phyloP scores from a whole-genome alignment of 2,888 invertebrate species.

The Zaprionus bogoriensis region DNA sequence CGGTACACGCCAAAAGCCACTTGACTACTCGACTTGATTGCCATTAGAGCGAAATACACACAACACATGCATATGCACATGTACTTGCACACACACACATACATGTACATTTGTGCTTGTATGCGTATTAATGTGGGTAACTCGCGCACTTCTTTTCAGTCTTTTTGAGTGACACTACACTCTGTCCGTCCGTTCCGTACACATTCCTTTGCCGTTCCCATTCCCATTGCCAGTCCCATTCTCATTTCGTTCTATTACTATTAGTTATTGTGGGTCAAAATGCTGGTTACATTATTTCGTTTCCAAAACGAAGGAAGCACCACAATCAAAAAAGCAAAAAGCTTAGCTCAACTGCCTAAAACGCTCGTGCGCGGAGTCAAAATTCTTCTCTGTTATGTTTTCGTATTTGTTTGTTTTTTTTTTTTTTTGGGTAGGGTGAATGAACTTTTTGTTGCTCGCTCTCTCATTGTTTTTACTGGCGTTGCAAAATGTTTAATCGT shows the following conservation, averaged over 20 bases:
- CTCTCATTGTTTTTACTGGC: constrained; percentile 15
- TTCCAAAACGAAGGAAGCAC: constrained; percentile 28
- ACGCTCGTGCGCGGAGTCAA: not conserved
- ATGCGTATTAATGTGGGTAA: constrained; percentile 22
- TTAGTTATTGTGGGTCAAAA: constrained; percentile 71
- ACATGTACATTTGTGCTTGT: constrained; percentile 7
- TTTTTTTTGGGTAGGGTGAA: constrained; percentile 63
- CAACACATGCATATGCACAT: constrained; percentile 8
- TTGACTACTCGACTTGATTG: constrained; percentile 78
- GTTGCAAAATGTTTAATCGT: constrained; percentile 52
- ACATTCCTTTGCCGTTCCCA: constrained; percentile 12
- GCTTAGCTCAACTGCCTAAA: constrained; percentile 34
- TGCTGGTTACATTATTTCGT: constrained; percentile 64
- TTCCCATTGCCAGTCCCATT: constrained; percentile 16
- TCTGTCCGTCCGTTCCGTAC: constrained; percentile 21
- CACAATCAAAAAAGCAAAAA: constrained; percentile 27
- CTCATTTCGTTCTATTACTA: constrained; percentile 25
- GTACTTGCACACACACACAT: not conserved
- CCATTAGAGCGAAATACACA: constrained; percentile 66
- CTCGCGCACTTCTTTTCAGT: constrained; percentile 36
- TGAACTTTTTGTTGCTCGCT: constrained; percentile 63
- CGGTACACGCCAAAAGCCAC: constrained; percentile 60
- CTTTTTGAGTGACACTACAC: constrained; percentile 45
- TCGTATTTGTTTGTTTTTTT: not conserved
- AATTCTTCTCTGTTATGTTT: not conserved